Percentiles rank a stretch among this genome's conserved stretches.
Evolutionary conservation across 1,140 invertebrate genomes (phyloP).

Genomic region (Drosophila quadrilineata): DNA sequence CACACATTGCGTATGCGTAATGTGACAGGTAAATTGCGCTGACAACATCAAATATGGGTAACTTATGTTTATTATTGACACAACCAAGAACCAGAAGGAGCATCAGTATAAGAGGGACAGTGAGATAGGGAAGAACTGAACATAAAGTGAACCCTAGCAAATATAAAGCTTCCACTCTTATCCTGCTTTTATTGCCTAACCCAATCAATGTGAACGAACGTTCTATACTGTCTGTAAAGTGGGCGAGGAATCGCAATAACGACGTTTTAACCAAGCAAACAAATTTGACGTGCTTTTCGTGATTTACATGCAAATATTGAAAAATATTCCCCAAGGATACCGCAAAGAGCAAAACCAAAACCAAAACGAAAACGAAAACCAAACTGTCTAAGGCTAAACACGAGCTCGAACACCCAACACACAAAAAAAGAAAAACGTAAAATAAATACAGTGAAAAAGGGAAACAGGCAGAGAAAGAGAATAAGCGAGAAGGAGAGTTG

Average conservation of each 20-base stretch:
- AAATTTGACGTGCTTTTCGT: constrained; percentile 81
- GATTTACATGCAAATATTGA: constrained; percentile 81
- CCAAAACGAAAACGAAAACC: no score
- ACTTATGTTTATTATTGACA: constrained; percentile 80
- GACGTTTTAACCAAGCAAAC: constrained; percentile 77
- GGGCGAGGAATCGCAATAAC: constrained; percentile 66
- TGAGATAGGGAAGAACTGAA: background rate
- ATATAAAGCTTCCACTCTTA: background rate
- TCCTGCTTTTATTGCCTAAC: constrained; percentile 66
- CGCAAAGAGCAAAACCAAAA: constrained; percentile 73
- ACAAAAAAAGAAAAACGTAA: constrained; percentile 14
- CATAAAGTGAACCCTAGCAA: constrained; percentile 32
- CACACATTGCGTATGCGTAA: constrained; percentile 58
- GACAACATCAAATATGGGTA: constrained; percentile 68
- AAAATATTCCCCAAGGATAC: constrained; percentile 79
- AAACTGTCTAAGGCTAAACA: constrained; percentile 47
- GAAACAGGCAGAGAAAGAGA: no score
- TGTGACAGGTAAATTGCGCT: constrained; percentile 56
- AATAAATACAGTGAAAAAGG: background rate
- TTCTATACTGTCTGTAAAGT: background rate
- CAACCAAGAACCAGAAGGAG: background rate
- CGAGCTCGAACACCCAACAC: constrained; percentile 23
- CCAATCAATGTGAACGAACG: constrained; percentile 68
- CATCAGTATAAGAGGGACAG: constrained; percentile 7
- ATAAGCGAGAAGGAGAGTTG: constrained; percentile 1